A percentile compares a stretch with the other conserved stretches of the same genome.
Evolutionary conservation across 2,888 invertebrate genomes (phyloP).

Genomic region (Helobdella robusta): DNA sequence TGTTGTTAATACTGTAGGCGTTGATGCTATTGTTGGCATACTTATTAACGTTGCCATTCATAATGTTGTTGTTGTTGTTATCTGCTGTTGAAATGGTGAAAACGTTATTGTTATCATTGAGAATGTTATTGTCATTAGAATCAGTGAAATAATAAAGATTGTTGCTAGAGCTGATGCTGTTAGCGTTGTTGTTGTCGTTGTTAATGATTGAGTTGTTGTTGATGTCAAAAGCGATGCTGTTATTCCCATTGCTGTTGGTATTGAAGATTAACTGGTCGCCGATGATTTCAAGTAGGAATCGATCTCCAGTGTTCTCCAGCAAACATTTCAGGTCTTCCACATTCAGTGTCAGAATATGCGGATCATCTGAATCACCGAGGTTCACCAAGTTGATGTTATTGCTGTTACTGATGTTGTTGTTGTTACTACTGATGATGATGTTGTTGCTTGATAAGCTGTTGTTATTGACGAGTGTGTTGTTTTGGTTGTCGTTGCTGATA

Average conservation of each 20-base stretch:
- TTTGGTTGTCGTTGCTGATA: slow-evolving; percentile 2
- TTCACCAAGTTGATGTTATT: not conserved
- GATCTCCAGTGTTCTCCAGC: no score
- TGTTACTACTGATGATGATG: not conserved
- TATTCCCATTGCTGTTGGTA: slow-evolving; percentile 4
- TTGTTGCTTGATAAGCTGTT: not conserved
- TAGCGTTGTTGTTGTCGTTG: slow-evolving; percentile 15
- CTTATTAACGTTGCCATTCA: slow-evolving; percentile 6
- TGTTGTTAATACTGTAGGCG: no score
- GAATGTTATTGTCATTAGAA: not conserved
- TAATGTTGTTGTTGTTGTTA: slow-evolving; percentile 7
- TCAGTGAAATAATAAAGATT: slow-evolving; percentile 5
- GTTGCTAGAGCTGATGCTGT: not conserved
- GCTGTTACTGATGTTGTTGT: not conserved
- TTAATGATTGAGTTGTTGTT: not conserved
- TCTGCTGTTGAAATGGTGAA: no score
- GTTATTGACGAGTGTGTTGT: not conserved
- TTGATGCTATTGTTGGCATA: no score
- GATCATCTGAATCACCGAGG: not conserved
- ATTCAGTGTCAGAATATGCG: not conserved
- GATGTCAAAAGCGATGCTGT: not conserved
- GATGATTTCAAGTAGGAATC: no score
- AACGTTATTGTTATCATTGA: no score
- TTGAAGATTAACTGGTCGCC: not conserved
- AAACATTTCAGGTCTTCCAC: no score